Base-by-base conservation (phyloP, 2,888 invertebrate species). In the Apomyelois bistriatella region DNA sequence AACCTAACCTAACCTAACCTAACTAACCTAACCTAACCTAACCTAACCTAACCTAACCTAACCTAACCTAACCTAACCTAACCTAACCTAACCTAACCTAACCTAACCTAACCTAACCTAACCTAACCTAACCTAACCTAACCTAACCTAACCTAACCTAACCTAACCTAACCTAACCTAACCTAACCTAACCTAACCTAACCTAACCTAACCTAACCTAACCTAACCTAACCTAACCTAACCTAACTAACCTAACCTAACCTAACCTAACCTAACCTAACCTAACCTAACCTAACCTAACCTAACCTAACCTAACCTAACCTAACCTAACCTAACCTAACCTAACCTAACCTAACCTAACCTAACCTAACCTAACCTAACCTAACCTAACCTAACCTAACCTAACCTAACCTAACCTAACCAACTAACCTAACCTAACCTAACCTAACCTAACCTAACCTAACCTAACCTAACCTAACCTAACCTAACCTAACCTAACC, bases 131-230 rank as follows among this genome's bases (percentile, higher is more conserved):
- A 58, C 60, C 58, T 58, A 56, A 57, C 57, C 59, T 58, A 56
- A 58, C 62, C 63, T 61, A 60, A 60, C 60, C 62, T 62, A 61
- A 61, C 62, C 59, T 61, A 63, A 61, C 61, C 61, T 60, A 60
- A 55, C 62, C 65, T 63, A 61, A 63, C 65, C 65, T 63, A 63
- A 63, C 65, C 65, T 65, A 63, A 62, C 63, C 63, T 61, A 63
- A 63, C 62, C 62, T 61, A 61, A 61, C 65, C 62, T 62, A 61
- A 64, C 36, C 65, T 61, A 61, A 62, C 63, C 65, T 60, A 48
- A 48, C 53, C 53, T 53, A 48, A 48, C 53, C 53, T 53, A 49
- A 43, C 48, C 53, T 53, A 49, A 49, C 53, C 53, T 53, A 49
- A 56, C 59, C 57, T 57, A 56, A 56, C 57, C 56, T 53, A 56